Evolutionary conservation across 1,140 invertebrate species (phyloP).

Genomic region (Achroia grisella): DNA sequence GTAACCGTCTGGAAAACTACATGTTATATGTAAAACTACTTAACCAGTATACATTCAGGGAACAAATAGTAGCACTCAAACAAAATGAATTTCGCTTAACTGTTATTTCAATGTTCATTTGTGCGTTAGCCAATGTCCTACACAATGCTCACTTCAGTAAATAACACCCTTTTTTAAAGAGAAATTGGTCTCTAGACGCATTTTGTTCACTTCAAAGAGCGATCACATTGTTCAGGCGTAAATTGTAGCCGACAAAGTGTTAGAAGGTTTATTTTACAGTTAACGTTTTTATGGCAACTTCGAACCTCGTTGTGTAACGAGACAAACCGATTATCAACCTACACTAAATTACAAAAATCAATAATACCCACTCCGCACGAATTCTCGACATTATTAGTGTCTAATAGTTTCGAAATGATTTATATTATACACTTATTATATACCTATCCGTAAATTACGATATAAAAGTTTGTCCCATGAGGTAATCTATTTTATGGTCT

Average conservation of each 20-base stretch:
- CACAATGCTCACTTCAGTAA: conserved; percentile 17
- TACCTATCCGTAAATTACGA: too few relatives aligned
- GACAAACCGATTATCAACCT: conserved; percentile 29
- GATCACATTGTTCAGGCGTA: conserved; percentile 15
- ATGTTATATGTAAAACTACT: too few relatives aligned
- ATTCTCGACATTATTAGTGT: too few relatives aligned
- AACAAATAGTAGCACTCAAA: conserved; percentile 8
- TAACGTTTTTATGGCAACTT: conserved; percentile 39
- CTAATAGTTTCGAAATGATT: neutral
- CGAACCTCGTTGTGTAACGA: conserved; percentile 12
- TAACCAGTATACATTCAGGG: too few relatives aligned
- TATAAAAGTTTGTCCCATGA: too few relatives aligned
- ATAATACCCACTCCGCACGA: conserved; percentile 9
- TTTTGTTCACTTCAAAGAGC: conserved; percentile 23
- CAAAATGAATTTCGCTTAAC: conserved; percentile 13
- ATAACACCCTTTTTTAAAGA: conserved; percentile 24
- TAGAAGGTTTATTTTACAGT: conserved; percentile 33
- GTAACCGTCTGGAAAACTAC: too few relatives aligned
- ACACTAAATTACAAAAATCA: conserved; percentile 37
- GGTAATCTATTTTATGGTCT: too few relatives aligned
- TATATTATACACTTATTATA: too few relatives aligned
- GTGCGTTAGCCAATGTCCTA: conserved; percentile 5
- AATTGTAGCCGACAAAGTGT: conserved; percentile 18
- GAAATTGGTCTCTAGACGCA: conserved; percentile 19
- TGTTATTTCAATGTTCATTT: conserved; percentile 18